phyloP scores from a whole-genome alignment of 2,113 vertebrate species.

The Megaleporinus macrocephalus region DNA sequence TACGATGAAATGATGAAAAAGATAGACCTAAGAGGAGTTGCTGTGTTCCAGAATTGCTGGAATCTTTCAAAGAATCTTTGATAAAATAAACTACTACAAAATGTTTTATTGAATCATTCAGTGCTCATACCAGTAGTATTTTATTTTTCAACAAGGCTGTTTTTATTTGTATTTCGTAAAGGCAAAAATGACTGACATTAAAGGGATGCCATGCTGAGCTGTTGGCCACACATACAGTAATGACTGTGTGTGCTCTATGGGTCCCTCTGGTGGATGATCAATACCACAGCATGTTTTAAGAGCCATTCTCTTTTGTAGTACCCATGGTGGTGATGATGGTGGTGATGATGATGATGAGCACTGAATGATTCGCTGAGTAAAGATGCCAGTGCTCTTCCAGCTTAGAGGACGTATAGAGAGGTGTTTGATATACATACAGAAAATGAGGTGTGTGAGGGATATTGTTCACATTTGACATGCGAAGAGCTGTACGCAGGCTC shows the following conservation, averaged over 20 bases:
- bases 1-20: too few relatives aligned
- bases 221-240: constrained; percentile 5
- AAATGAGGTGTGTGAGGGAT: background rate
- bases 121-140: background rate
- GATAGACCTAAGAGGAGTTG: too few relatives aligned
- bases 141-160: too few relatives aligned
- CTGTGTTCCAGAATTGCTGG: too few relatives aligned
- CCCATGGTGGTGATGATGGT: background rate
- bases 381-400: background rate
- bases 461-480: background rate
- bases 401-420: background rate
- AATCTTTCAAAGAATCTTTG: too few relatives aligned
- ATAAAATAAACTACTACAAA: too few relatives aligned
- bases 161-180: constrained; percentile 13
- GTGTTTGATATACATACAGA: background rate
- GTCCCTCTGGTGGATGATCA: background rate
- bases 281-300: background rate
- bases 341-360: background rate
- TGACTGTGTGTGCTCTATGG: background rate
- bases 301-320: background rate
- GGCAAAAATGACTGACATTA: constrained; percentile 21
- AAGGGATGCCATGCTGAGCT: constrained; percentile 43
- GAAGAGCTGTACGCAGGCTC: constrained; percentile 1
- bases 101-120: background rate
- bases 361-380: background rate